Evolutionary conservation across 1,140 invertebrate species (phyloP), one percentile per base, ranked within the genome.

Genomic region (Atopsyche davidsoni): DNA sequence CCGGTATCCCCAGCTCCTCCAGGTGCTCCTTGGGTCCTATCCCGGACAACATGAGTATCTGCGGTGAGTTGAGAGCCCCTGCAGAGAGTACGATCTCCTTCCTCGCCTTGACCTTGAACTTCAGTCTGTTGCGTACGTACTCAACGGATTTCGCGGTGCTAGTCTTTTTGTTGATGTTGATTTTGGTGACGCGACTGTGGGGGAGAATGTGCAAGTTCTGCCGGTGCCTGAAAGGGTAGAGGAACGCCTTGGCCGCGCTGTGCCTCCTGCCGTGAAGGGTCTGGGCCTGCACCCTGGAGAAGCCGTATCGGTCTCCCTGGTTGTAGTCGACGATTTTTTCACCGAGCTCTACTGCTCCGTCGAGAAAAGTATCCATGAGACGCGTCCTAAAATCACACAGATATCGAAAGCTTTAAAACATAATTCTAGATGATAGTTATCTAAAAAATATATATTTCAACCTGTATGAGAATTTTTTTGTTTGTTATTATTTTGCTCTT

Each of bases 31-130:
- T 75, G 9, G 84, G 82, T 0, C 86, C 86, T 2, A 89, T 72
- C 0, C 87, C 87, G 1, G 82, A 85, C 0, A 88, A 65, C 79
- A 87, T 85, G 9, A 89, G 65, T 2, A 89, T 54, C 61, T 88
- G 85, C 0, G 86, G 82, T 1, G 84, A 81, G 58, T 83, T 82
- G 31, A 88, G 77, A 1, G 83, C 67, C 0, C 86, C 86, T 4
- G 81, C 82, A 31, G 80, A 79, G 7, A 81, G 39, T 16, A 82
- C 79, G 0, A 81, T 72, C 62, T 84, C 83, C 51, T 77, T 81
- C n/a, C 60, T 65, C 0, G 79, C 79, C 35, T 63, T 67, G 1
- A 73, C 69, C 2, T 59, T 62, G 32, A 64, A 64, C 6, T 62
- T 50, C 7, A 64, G 52, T 34, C 66, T 65, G 24, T 75, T 66